Evolutionary conservation across 1,140 invertebrate genomes (phyloP).

Genomic region (Drosophila dunni): DNA sequence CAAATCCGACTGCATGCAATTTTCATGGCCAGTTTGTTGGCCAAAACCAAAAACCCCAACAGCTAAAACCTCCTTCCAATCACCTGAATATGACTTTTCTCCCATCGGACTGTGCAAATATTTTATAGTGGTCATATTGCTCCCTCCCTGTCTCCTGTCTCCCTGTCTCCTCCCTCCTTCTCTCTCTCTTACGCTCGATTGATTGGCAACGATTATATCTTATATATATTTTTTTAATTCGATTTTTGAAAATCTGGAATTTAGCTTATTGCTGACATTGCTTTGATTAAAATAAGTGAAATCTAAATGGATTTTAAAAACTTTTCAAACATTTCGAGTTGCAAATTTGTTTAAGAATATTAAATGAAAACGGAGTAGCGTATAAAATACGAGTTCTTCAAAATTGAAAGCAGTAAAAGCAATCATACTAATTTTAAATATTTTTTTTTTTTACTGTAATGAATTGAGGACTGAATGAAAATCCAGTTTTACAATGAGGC

Average conservation of each 20-base stretch:
- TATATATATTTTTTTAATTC: background rate
- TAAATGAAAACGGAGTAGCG: too few relatives aligned
- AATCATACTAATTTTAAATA: too few relatives aligned
- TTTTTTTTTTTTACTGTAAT: too few relatives aligned
- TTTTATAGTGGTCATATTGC: conserved; percentile 47
- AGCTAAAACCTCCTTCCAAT: background rate
- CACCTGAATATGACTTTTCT: background rate
- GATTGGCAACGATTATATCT: conserved; percentile 23
- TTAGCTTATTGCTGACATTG: background rate
- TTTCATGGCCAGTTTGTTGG: conserved; percentile 71
- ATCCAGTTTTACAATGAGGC: too few relatives aligned
- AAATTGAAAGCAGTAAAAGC: too few relatives aligned
- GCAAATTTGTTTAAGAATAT: too few relatives aligned
- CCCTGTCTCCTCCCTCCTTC: background rate
- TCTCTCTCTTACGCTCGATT: conserved; percentile 16
- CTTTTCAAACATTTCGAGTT: background rate
- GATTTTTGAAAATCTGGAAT: conserved; percentile 1
- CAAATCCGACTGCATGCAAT: conserved; percentile 73
- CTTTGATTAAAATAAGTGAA: conserved; percentile 7
- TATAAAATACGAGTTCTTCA: too few relatives aligned
- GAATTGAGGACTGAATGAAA: too few relatives aligned
- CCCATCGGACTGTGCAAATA: conserved; percentile 49
- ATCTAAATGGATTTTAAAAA: background rate
- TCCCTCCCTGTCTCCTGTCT: background rate
- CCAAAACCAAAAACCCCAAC: conserved; percentile 42